phyloP scores from a whole-genome alignment of 2,797 vertebrate genomes.

The Kryptolebias ocellatus region DNA sequence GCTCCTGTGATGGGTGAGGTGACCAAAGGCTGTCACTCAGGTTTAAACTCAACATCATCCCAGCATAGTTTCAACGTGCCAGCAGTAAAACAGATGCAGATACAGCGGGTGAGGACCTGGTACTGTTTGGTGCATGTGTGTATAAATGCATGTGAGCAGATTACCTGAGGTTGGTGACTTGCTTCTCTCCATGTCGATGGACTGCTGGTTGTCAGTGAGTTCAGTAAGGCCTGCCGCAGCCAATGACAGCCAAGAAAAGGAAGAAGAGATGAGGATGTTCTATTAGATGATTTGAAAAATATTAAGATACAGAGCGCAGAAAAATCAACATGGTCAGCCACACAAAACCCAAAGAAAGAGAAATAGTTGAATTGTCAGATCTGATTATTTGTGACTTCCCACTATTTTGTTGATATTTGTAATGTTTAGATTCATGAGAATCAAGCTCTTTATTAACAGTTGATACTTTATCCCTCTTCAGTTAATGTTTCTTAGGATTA shows the following conservation, averaged over 20 bases:
- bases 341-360: constrained; percentile 37
- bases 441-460: not conserved
- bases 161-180: constrained; percentile 99
- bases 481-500: not conserved
- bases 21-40: constrained; percentile 24
- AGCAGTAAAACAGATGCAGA: constrained; percentile 27
- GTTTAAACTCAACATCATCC: constrained; percentile 19
- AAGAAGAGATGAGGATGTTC: constrained; percentile 33
- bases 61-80: constrained; percentile 27
- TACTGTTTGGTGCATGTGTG: constrained; percentile 17
- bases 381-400: not conserved
- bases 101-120: constrained; percentile 1
- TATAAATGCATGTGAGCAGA: constrained; percentile 34
- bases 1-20: constrained; percentile 21
- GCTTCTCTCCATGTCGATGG: constrained; percentile 94
- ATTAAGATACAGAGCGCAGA: constrained; percentile 2
- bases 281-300: constrained; percentile 35
- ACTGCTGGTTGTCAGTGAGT: constrained; percentile 94
- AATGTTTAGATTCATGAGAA: not conserved
- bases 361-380: not conserved
- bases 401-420: not conserved
- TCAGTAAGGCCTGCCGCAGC: constrained; percentile 91
- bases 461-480: not conserved
- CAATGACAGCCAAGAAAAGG: constrained; percentile 41
- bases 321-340: constrained; percentile 46